phyloP scores from a whole-genome alignment of 2,113 vertebrate genomes.

The Brevimyrus niger region DNA sequence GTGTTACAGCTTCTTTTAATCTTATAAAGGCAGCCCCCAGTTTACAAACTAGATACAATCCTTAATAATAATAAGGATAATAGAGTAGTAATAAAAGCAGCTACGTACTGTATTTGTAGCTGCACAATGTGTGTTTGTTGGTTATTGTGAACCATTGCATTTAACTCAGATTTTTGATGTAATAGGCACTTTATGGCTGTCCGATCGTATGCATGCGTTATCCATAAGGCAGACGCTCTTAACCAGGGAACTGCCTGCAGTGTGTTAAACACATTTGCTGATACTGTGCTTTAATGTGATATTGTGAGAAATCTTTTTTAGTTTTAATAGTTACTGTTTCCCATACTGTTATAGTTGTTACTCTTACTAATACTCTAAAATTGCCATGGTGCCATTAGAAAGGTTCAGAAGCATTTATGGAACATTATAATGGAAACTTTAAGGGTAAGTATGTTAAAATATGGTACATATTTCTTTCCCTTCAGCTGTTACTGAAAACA shows the following conservation, averaged over 20 bases:
- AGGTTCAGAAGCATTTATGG: neutral
- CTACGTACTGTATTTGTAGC: neutral
- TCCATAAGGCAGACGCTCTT: neutral
- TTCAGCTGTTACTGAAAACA: neutral
- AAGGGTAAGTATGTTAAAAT: neutral
- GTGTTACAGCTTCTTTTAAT: neutral
- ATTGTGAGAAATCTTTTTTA: neutral
- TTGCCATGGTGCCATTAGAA: neutral
- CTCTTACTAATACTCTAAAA: neutral
- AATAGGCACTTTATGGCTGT: neutral
- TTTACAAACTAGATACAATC: neutral
- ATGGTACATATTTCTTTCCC: neutral
- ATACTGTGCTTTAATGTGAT: neutral
- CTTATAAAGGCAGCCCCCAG: neutral
- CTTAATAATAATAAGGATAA: neutral
- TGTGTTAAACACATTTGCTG: neutral
- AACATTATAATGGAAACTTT: neutral
- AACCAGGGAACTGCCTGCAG: neutral
- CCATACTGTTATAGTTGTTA: neutral
- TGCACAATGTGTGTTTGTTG: neutral
- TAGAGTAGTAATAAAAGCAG: neutral
- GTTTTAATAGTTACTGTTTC: neutral
- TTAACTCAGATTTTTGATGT: neutral
- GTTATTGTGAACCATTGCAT: neutral
- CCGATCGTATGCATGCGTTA: neutral